phyloP scores from a whole-genome alignment of 1,140 invertebrate species.

The Homalodisca vitripennis region DNA sequence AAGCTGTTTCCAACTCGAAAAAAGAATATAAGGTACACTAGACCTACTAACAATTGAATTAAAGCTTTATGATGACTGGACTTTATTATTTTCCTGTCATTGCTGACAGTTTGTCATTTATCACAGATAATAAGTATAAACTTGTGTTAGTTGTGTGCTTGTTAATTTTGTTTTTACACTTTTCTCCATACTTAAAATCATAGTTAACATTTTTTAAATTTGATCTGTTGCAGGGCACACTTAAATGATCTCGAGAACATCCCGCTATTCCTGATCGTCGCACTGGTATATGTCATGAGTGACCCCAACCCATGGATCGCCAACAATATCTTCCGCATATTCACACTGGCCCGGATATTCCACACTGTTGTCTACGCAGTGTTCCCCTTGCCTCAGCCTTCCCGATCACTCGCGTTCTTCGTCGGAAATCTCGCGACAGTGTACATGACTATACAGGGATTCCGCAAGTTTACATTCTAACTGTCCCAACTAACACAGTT shows the following conservation, averaged over 20 bases:
- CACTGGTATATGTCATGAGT: slow-evolving; percentile 61
- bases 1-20: too few species aligned
- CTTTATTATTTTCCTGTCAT: too few species aligned
- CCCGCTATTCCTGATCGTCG: slow-evolving; percentile 61
- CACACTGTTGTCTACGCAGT: slow-evolving; percentile 66
- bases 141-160: too few species aligned
- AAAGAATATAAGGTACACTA: too few species aligned
- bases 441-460: slow-evolving; percentile 48
- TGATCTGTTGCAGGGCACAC: slow-evolving; percentile 57
- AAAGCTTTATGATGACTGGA: too few species aligned
- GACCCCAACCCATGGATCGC: slow-evolving; percentile 55
- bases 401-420: slow-evolving; percentile 53
- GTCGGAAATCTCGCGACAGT: slow-evolving; percentile 48
- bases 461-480: neutral
- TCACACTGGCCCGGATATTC: slow-evolving; percentile 56
- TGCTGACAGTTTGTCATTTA: too few species aligned
- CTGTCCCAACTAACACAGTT: too few species aligned
- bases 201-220: too few species aligned
- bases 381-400: slow-evolving; percentile 55
- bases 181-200: too few species aligned
- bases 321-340: slow-evolving; percentile 58
- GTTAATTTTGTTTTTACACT: too few species aligned
- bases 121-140: too few species aligned
- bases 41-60: too few species aligned
- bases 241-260: slow-evolving; percentile 77